phyloP scores from a whole-genome alignment of 2,113 vertebrate species.

The Chionomys nivalis region DNA sequence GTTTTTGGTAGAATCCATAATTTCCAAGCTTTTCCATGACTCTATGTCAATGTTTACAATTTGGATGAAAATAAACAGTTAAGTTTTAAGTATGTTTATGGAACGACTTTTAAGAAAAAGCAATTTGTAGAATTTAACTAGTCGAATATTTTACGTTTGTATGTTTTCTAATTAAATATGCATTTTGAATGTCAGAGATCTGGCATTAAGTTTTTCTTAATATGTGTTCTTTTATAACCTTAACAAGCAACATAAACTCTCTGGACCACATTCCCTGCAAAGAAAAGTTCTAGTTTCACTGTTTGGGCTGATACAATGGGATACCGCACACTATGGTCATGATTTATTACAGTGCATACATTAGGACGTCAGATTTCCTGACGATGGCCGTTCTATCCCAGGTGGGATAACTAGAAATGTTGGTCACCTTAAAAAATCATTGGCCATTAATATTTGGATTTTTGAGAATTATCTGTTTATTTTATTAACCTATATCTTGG shows the following conservation, averaged over 20 bases:
- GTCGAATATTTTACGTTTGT: background rate
- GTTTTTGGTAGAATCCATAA: slow-evolving; percentile 47
- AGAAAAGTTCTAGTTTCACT: background rate
- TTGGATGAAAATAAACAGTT: slow-evolving; percentile 51
- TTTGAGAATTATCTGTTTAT: background rate
- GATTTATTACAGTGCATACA: background rate
- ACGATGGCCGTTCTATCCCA: background rate
- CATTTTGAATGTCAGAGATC: background rate
- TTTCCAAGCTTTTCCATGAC: slow-evolving; percentile 17
- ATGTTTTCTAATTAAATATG: background rate
- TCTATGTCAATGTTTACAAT: slow-evolving; percentile 56
- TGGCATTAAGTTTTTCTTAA: background rate
- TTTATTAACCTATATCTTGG: background rate
- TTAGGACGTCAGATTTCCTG: background rate
- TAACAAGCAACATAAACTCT: background rate
- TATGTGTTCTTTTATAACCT: background rate
- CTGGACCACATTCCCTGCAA: background rate
- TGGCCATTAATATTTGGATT: background rate
- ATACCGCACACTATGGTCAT: background rate
- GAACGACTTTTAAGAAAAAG: slow-evolving; percentile 29
- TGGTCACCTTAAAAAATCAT: background rate
- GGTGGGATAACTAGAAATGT: background rate
- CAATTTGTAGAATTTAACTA: slow-evolving; percentile 44
- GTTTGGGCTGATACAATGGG: background rate
- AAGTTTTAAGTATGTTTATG: slow-evolving; percentile 27